Percentiles rank a stretch among this genome's conserved stretches.
phyloP scores from a whole-genome alignment of 2,113 vertebrate genomes.

The Rattus rattus region DNA sequence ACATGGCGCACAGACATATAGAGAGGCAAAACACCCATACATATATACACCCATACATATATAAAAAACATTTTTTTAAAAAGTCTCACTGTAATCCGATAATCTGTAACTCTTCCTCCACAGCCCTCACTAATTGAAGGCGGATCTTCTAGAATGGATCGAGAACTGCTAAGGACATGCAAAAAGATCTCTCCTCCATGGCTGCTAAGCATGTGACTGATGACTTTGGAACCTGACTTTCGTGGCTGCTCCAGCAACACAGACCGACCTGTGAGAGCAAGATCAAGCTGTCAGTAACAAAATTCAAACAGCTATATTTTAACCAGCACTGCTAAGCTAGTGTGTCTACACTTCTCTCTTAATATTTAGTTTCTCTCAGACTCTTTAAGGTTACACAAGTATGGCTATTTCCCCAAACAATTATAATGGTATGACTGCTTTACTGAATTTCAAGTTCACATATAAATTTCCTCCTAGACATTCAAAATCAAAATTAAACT shows the following conservation, averaged over 20 bases:
- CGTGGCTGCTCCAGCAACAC: slow-evolving; percentile 97
- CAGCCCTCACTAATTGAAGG: slow-evolving; percentile 99
- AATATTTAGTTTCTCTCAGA: slow-evolving; percentile 29
- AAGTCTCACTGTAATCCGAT: slow-evolving; percentile 95
- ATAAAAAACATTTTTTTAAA: neutral
- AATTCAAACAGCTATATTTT: slow-evolving; percentile 1
- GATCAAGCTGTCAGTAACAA: neutral
- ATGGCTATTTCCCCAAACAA: slow-evolving; percentile 31
- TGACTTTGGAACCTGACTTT: slow-evolving; percentile 99
- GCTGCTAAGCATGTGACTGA: slow-evolving; percentile 99
- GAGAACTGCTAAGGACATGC: slow-evolving; percentile 96
- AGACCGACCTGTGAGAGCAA: slow-evolving; percentile 92
- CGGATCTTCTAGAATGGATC: slow-evolving; percentile 97
- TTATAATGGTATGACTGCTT: neutral
- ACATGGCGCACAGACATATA: neutral
- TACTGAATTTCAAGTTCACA: slow-evolving; percentile 35
- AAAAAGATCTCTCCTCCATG: slow-evolving; percentile 98
- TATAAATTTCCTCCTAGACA: neutral
- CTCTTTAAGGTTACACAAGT: neutral
- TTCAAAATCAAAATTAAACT: slow-evolving; percentile 16
- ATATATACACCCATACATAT: neutral
- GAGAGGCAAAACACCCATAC: neutral
- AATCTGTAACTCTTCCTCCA: slow-evolving; percentile 97
- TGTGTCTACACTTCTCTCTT: slow-evolving; percentile 18
- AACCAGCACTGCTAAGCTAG: slow-evolving; percentile 21